Conservation (phyloP, 2,113 vertebrate species). For the Bambusicola thoracicus region DNA sequence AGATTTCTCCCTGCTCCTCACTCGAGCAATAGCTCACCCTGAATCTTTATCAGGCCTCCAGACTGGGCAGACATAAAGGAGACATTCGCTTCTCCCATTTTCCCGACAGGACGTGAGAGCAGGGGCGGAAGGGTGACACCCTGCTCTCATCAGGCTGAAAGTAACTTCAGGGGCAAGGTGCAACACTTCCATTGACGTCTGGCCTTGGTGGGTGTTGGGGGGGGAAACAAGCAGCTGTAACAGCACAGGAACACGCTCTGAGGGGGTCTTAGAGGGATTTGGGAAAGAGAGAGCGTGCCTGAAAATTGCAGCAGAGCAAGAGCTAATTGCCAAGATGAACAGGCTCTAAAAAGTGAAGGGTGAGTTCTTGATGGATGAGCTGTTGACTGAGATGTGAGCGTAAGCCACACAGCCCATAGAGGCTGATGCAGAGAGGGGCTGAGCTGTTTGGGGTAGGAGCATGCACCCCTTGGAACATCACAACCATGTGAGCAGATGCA, state of each 20-base stretch:
- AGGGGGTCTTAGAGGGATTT: constrained; percentile 59
- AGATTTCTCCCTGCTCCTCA: constrained; percentile 52
- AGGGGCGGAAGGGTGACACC: constrained; percentile 22
- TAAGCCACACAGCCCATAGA: neutral
- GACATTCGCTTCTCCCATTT: neutral
- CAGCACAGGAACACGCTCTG: neutral
- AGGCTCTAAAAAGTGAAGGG: constrained; percentile 55
- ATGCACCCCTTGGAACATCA: neutral
- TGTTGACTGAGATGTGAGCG: neutral
- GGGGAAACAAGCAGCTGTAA: constrained; percentile 33
- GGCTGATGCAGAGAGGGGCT: neutral
- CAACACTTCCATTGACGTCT: constrained; percentile 35
- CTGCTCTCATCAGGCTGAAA: constrained; percentile 27
- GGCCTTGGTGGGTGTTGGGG: neutral
- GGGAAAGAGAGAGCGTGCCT: neutral
- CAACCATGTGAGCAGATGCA: neutral
- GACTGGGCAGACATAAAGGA: constrained; percentile 28
- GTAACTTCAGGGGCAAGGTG: neutral
- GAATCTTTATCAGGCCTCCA: constrained; percentile 59
- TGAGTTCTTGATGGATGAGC: constrained; percentile 53
- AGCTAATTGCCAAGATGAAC: constrained; percentile 65
- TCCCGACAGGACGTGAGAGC: constrained; percentile 27
- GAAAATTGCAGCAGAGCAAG: constrained; percentile 30
- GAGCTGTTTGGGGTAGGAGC: neutral
- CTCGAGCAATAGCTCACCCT: constrained; percentile 53